Evolutionary conservation across 2,888 invertebrate species (phyloP).

Genomic region (Fissipunctia ypsillon): DNA sequence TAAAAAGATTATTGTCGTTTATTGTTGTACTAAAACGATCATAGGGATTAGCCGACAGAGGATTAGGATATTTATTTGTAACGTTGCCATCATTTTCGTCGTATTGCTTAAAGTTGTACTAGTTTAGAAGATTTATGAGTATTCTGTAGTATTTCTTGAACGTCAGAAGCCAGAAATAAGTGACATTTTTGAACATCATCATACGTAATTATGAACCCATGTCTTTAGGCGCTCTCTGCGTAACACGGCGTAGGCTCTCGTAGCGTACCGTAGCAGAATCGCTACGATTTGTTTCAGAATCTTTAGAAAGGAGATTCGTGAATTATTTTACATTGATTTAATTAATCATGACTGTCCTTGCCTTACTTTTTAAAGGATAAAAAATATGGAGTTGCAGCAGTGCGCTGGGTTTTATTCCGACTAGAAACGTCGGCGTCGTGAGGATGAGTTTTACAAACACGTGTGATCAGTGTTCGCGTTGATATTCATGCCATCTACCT

Average conservation of each 20-base stretch:
- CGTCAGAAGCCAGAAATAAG: not conserved
- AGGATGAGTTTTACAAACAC: not conserved
- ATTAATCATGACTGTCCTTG: not conserved
- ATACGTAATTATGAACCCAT: not conserved
- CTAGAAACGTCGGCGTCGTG: not conserved
- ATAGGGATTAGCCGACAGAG: conserved; percentile 19
- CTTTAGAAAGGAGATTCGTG: not conserved
- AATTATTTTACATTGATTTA: not conserved
- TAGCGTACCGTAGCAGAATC: conserved; percentile 24
- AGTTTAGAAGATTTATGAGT: not conserved
- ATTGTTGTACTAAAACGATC: conserved; percentile 19
- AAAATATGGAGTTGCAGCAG: not conserved
- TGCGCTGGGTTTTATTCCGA: not conserved
- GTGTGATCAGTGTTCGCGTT: not conserved
- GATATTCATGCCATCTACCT: not conserved
- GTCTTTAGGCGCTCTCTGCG: not conserved
- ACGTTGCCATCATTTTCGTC: not conserved
- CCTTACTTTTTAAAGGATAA: not conserved
- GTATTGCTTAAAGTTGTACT: not conserved
- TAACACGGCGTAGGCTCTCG: conserved; percentile 27
- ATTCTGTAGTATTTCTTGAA: not conserved
- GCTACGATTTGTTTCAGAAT: not conserved
- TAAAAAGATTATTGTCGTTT: conserved; percentile 7
- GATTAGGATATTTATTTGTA: conserved; percentile 2
- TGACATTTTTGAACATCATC: not conserved